Base-by-base conservation (phyloP, 1,140 invertebrate species). In the Papilio glaucus region DNA sequence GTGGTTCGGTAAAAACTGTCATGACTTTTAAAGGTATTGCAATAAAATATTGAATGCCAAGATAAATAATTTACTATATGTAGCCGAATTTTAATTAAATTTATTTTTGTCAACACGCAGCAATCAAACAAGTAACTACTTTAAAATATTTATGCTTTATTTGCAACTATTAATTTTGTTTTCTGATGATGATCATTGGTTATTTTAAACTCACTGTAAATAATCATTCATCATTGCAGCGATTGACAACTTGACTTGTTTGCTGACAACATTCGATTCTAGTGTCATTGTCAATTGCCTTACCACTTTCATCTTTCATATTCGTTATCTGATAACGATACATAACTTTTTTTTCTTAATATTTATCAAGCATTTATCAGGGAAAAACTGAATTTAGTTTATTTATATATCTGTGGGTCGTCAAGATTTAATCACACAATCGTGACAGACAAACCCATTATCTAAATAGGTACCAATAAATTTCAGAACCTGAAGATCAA, bases 271-370 rank as follows among this genome's bases (percentile, higher is more conserved):
- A n/a, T n/a, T n/a, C n/a, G 18, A 7, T 3, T 21, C 18, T 8
- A 18, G 21, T 21, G 45, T 21, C 45, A 49, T 5, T 49, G 7
- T 49, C 45, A 21, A 21, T 21, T 49, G 15, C 10, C 15, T 6
- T 5, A 15, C 15, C n/a, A 45, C 18, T 8, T 6, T 45, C 18
- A 24, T 12, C 18, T 12, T 53, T 53, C 18, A 24, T 4, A 12
- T 57, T 4, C 5, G 49, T 57, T 57, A 57, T 57, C 49, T 24
- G 49, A 57, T 57, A 57, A 57, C 9, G 21, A 57, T 12, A 21
- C 10, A 24, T 24, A 57, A 0, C 24, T n/a, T n/a, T n/a, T n/a
- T n/a, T n/a, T n/a, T n/a, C n/a, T n/a, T n/a, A n/a, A n/a, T n/a
- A n/a, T n/a, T n/a, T n/a, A n/a, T n/a, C n/a, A n/a, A 26, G 13